Evolutionary conservation across 2,113 vertebrate species (phyloP).

Genomic region (human): DNA sequence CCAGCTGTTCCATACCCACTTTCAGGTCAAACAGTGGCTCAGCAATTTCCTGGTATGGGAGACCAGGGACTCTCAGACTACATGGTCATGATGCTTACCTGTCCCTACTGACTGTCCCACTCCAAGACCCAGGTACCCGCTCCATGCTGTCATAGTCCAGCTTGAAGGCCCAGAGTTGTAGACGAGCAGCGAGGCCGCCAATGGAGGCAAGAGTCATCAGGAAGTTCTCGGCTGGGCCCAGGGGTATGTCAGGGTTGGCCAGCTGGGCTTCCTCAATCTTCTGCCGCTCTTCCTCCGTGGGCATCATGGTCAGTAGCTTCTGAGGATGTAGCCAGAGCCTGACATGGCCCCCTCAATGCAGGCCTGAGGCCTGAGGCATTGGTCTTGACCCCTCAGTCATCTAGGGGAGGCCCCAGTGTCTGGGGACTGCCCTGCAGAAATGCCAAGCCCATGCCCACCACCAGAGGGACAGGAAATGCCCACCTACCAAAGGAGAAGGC

Average conservation of each 20-base stretch:
- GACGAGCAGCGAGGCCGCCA: constrained; percentile 89
- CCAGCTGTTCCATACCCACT: constrained; percentile 95
- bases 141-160: constrained; percentile 96
- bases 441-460: neutral
- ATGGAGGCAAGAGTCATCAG: constrained; percentile 93
- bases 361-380: constrained; percentile 7
- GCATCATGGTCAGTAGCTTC: constrained; percentile 97
- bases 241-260: constrained; percentile 91
- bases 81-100: constrained; percentile 9
- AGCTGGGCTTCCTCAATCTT: constrained; percentile 96
- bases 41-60: constrained; percentile 90
- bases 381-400: neutral
- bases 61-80: constrained; percentile 8
- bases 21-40: constrained; percentile 97
- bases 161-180: constrained; percentile 98
- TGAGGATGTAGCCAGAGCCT: constrained; percentile 73
- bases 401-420: neutral
- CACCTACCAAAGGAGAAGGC: neutral
- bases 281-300: constrained; percentile 95
- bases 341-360: constrained; percentile 42
- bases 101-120: neutral
- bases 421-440: constrained; percentile 9
- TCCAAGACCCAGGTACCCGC: constrained; percentile 87
- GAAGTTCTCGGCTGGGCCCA: constrained; percentile 95
- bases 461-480: neutral